Percentiles rank a stretch among this genome's conserved stretches.
Conservation (phyloP, 53 echinoderm and acorn worm genomes). For the Patiria pectinifera region DNA sequence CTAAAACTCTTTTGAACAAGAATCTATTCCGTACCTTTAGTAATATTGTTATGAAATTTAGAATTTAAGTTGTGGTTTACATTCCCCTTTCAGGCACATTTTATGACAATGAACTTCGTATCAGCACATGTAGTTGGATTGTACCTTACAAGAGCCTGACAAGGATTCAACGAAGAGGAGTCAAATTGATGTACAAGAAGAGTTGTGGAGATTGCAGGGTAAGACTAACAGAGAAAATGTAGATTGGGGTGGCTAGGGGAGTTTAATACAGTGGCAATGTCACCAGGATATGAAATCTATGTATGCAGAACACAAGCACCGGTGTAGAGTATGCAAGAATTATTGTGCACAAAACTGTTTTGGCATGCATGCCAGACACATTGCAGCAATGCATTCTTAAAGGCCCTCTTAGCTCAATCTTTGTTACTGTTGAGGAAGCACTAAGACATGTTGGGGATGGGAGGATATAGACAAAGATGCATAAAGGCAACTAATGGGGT, state of each 20-base stretch:
- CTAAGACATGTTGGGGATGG: too few species aligned
- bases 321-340: too few species aligned
- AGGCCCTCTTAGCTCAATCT: too few species aligned
- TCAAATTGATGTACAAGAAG: conserved; percentile 82
- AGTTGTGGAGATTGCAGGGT: conserved; percentile 82
- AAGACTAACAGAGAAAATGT: conserved; percentile 27
- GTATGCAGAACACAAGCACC: too few species aligned
- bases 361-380: too few species aligned
- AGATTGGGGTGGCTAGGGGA: neutral
- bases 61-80: neutral
- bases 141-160: conserved; percentile 81
- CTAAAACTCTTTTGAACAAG: neutral
- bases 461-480: too few species aligned
- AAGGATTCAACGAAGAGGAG: conserved; percentile 79
- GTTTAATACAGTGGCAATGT: too few species aligned
- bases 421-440: too few species aligned
- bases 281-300: too few species aligned
- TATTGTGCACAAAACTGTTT: too few species aligned
- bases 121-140: conserved; percentile 75
- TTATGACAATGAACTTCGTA: conserved; percentile 68
- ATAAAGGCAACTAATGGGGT: too few species aligned
- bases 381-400: too few species aligned
- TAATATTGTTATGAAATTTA: neutral
- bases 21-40: neutral
- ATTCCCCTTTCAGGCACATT: conserved; percentile 54